Evolutionary conservation across 2,113 vertebrate genomes (phyloP).

Genomic region (Pelodiscus sinensis): DNA sequence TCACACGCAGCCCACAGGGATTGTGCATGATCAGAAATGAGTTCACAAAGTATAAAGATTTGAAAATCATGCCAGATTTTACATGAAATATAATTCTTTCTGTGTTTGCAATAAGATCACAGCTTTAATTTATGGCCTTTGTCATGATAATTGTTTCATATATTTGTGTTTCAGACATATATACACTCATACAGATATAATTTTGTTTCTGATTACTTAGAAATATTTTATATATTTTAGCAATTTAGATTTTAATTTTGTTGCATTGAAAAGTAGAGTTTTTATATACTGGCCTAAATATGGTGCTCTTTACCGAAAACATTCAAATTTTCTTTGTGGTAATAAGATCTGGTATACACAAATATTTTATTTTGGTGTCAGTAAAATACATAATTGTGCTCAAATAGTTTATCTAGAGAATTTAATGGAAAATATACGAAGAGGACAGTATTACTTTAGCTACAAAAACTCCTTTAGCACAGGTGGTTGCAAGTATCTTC

Average conservation of each 20-base stretch:
- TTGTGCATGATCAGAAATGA: background rate
- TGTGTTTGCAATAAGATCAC: background rate
- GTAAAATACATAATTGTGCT: background rate
- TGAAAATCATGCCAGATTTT: background rate
- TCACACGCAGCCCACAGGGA: background rate
- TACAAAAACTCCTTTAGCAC: slow-evolving; percentile 33
- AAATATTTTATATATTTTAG: slow-evolving; percentile 19
- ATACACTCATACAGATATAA: background rate
- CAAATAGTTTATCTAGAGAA: slow-evolving; percentile 5
- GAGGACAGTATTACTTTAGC: background rate
- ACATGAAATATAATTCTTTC: background rate
- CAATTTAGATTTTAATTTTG: background rate
- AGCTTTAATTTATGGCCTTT: background rate
- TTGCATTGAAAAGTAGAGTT: slow-evolving; percentile 17
- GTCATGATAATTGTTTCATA: background rate
- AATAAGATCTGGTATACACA: background rate
- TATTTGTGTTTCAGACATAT: background rate
- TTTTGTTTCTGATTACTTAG: background rate
- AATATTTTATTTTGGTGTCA: slow-evolving; percentile 33
- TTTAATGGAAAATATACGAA: slow-evolving; percentile 36
- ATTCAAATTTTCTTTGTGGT: slow-evolving; percentile 10
- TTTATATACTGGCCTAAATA: background rate
- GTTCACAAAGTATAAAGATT: background rate
- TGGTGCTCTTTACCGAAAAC: background rate
- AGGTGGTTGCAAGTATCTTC: slow-evolving; percentile 70